Base-by-base conservation (phyloP, 2,113 vertebrate genomes). In the Colinus virginianus region DNA sequence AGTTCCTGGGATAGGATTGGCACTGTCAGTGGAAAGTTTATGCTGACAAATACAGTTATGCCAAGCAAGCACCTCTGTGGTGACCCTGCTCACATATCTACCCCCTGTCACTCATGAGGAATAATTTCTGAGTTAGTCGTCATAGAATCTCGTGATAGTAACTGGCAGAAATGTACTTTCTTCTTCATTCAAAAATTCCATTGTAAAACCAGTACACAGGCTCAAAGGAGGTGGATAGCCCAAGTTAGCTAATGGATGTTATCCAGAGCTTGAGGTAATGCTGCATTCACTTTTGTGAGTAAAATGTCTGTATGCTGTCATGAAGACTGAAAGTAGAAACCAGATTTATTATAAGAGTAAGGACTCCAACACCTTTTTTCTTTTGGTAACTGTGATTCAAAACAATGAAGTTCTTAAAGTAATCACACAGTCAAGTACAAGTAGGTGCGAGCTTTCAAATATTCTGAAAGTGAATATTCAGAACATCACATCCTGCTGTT, bases 401-500 rank as follows among this genome's bases (percentile, higher is more conserved):
- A 94, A 81, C 89, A 92, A 88, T 95, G 84, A 26, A 25, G 70
- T 84, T 93, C 82, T 95, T 90, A 85, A 90, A 96, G 90, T 75
- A 71, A 95, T 97, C 93, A 93, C 93, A 94, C 86, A 90, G 94
- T 95, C 76, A 96, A 95, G 94, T 95, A 96, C 88, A 90, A 87
- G 84, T 84, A 95, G 94, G 94, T 97, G 90, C 84, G 90, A 95
- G 51, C 85, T 95, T 95, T 89, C 82, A 96, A 79, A 94, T 94
- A 92, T 94, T 83, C 91, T 87, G 77, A 85, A 69, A 70, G 87
- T 91, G 95, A 95, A 96, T 96, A 94, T 96, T 93, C 95, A 93
- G 81, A 95, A 88, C 76, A 90, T 96, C 94, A 83, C 93, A 95
- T 96, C 90, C 91, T 95, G 87, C 94, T 96, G 95, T 96, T 96